Evolutionary conservation across 2,113 vertebrate species (phyloP).

Genomic region (Polypterus bichir): DNA sequence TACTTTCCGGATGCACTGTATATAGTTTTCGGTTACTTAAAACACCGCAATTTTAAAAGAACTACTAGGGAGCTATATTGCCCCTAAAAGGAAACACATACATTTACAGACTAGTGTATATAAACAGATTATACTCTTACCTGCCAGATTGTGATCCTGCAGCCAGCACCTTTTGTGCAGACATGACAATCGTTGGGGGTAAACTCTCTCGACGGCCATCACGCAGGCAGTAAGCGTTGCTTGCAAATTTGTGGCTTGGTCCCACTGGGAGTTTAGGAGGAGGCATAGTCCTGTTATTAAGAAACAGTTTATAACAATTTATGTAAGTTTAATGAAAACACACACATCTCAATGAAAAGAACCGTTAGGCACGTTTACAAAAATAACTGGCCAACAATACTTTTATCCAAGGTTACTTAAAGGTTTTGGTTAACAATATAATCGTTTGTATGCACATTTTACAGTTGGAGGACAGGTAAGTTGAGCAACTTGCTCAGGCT

Average conservation of each 20-base stretch:
- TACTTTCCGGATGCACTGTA: too few relatives aligned
- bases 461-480: too few relatives aligned
- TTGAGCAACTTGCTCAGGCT: too few relatives aligned
- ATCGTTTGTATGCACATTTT: too few relatives aligned
- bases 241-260: conserved; percentile 70
- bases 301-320: background rate
- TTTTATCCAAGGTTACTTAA: background rate
- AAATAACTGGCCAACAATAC: background rate
- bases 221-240: conserved; percentile 72
- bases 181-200: conserved; percentile 59
- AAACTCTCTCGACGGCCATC: conserved; percentile 74
- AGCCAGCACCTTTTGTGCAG: conserved; percentile 56
- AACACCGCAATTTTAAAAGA: too few relatives aligned
- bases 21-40: too few relatives aligned
- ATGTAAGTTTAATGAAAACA: too few relatives aligned
- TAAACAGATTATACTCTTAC: conserved; percentile 34
- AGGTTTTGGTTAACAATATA: background rate
- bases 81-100: too few relatives aligned
- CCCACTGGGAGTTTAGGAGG: conserved; percentile 72
- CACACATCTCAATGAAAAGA: too few relatives aligned
- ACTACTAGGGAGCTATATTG: too few relatives aligned
- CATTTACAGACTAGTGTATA: background rate
- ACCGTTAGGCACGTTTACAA: too few relatives aligned
- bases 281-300: conserved; percentile 59
- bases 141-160: conserved; percentile 40